A percentile compares a stretch with the other conserved stretches of the same genome.
Conservation (phyloP, 2,888 invertebrate species). For the Ormyrus rosae region DNA sequence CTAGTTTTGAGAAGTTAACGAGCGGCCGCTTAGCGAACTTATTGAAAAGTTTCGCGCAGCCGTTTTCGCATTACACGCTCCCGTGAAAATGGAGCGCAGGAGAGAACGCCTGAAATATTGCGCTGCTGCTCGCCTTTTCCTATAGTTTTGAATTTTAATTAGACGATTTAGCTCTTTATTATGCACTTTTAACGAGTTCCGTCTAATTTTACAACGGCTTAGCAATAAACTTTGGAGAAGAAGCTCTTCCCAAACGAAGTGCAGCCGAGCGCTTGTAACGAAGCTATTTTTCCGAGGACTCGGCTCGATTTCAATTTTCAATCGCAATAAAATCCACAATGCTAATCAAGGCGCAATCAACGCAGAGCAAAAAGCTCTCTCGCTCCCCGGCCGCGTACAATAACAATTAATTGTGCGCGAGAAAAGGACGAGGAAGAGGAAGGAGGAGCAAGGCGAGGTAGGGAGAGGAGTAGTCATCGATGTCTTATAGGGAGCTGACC, state of each 20-base stretch:
- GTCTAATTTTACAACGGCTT: too few relatives aligned
- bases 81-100: neutral
- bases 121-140: too few relatives aligned
- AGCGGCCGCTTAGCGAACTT: neutral
- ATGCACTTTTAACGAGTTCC: too few relatives aligned
- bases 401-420: slow-evolving; percentile 36
- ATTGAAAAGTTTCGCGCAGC: neutral
- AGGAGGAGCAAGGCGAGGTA: neutral
- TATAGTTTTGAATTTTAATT: too few relatives aligned
- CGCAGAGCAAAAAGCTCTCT: neutral
- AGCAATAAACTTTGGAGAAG: neutral
- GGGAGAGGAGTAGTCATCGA: slow-evolving; percentile 29
- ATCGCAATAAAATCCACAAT: neutral
- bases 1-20: neutral
- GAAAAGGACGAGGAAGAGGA: slow-evolving; percentile 6
- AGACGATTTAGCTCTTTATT: too few relatives aligned
- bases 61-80: neutral
- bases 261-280: neutral
- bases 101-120: too few relatives aligned
- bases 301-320: neutral
- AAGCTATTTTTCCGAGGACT: neutral
- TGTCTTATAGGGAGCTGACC: slow-evolving; percentile 57
- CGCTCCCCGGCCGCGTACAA: slow-evolving; percentile 7
- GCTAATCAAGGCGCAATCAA: neutral
- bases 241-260: neutral